phyloP scores from a whole-genome alignment of 2,888 invertebrate genomes.

The Xestia c-nigrum region DNA sequence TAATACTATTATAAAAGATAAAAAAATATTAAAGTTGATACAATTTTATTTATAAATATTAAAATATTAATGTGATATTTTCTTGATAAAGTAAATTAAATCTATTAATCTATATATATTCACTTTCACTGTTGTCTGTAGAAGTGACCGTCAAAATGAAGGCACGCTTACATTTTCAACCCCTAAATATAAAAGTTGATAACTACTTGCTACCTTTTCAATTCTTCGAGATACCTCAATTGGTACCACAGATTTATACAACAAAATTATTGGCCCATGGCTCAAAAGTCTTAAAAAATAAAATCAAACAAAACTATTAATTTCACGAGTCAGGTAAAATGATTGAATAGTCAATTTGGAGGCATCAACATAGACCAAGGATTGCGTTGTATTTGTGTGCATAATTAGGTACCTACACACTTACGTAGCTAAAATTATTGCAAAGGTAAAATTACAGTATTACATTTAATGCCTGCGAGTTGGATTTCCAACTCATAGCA shows the following conservation, averaged over 20 bases:
- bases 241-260: background rate
- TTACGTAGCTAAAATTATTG: background rate
- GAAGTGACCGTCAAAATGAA: background rate
- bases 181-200: background rate
- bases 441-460: background rate
- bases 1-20: conserved; percentile 5
- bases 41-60: conserved; percentile 43
- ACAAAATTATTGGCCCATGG: background rate
- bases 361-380: background rate
- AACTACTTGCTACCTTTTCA: background rate
- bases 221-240: background rate
- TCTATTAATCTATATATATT: conserved; percentile 27
- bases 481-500: too few relatives aligned
- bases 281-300: background rate
- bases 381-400: background rate
- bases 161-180: background rate
- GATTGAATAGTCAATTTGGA: background rate
- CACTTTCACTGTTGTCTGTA: conserved; percentile 41
- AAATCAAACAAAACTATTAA: background rate
- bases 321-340: background rate
- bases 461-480: background rate
- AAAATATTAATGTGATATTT: conserved; percentile 60
- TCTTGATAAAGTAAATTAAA: conserved; percentile 43
- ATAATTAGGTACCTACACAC: background rate
- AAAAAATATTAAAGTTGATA: conserved; percentile 2